Base-by-base conservation (phyloP, 2,888 invertebrate genomes). In the Cryptus viduatorius region DNA sequence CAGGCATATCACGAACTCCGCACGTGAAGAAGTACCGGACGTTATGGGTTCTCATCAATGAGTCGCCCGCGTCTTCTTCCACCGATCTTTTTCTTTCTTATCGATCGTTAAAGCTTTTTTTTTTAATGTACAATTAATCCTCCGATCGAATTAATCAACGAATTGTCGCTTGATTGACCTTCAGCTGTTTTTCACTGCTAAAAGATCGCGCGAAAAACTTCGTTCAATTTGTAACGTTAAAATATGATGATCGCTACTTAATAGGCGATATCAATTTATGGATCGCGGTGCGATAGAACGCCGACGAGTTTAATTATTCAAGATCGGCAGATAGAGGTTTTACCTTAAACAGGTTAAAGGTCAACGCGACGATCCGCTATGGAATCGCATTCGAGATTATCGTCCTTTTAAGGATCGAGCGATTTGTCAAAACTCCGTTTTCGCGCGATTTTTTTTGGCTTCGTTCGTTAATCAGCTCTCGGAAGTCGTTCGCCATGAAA, bases 401-500 rank as follows among this genome's bases (percentile, higher is more conserved):
- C 44, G 69, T 56, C 86, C 83, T 79, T 87, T 83, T 87, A 78
- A 37, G 84, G 83, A 56, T 19, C 16, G 24, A 71, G 44, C 46
- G 56, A 50, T 73, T 79, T 48, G 75, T 77, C 79, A 69, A 83
- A 84, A 83, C 59, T 77, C 84, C 83, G 72, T 82, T 80, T 83
- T 82, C 72, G 79, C 69, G 77, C 61, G 61, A 12, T 31, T 44
- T 19, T 56, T 10, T 19, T 19, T 31, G 46, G 64, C 53, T 53
- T 71, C 50, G 71, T 79, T 83, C 75, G 83, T 80, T 44, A 59
- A 79, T 79, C 82, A 82, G 76, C 48, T 19, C 37, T 53, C 16
- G 19, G 12, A 81, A 65, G 73, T 46, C n/a, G 84, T 84, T 85
- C 76, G 50, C 83, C 77, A 85, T 76, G 81, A 79, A 79, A 86